Base-by-base conservation (phyloP, 1,140 invertebrate genomes). In the Megathymus violae region DNA sequence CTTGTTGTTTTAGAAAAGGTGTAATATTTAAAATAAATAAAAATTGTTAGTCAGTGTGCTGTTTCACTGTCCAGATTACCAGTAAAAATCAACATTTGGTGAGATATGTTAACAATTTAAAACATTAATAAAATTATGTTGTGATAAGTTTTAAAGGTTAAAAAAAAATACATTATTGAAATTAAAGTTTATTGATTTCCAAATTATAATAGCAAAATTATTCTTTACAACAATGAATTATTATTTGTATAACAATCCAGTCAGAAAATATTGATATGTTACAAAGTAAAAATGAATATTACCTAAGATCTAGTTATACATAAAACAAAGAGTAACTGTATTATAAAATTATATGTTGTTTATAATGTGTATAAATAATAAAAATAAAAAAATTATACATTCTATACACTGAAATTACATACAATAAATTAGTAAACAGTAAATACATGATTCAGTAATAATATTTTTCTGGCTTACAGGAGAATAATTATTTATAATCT, bases 1-100 rank as follows among this genome's bases (percentile, higher is more conserved):
- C 76, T 82, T 85, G 72, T 85, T 82, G 72, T 84, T 79, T 67
- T 86, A 82, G 78, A 74, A 67, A 68, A 74, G 72, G 56, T 79
- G 75, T 81, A 76, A 81, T 67, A 62, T 72, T 64, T 62, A 67
- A 74, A 80, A 75, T 74, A 74, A 78, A 80, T 83, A 85, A 79
- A 69, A 41, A 16, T 22, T 56, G 13, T n/a, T 56, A 56, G 52
- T 40, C n/a, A 43, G 13, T 25, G 6, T 14, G 34, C 7, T 14
- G 25, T 34, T 50, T 50, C n/a, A n/a, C 2, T 9, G 13, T 50
- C 17, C 0, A 27, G 3, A 15, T 0, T 5, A 34, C 14, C 16
- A 50, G 5, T 10, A n/a, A 31, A 50, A 3, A 9, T 10, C 0
- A 19, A 0, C 10, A 1, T 19, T 15, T 1, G 4, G 1, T 14